A percentile compares a stretch with the other conserved stretches of the same genome.
Evolutionary conservation across 2,888 invertebrate species (phyloP).

Genomic region (Lithophane semibrunnea): DNA sequence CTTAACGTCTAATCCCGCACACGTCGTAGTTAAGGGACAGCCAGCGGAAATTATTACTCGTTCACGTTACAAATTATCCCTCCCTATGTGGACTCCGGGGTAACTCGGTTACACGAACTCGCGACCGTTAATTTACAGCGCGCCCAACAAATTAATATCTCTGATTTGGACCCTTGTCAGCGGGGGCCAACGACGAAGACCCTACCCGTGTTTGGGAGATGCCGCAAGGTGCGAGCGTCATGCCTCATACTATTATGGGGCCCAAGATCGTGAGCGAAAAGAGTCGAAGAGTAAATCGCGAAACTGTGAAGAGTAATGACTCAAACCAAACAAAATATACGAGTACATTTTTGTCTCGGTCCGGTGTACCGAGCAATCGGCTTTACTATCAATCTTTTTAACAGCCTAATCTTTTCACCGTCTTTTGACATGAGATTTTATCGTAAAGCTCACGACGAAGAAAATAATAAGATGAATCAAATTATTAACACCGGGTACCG

Average conservation of each 20-base stretch:
- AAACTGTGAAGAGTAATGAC: neutral
- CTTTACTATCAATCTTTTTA: neutral
- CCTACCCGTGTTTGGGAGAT: constrained; percentile 67
- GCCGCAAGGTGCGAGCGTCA: constrained; percentile 64
- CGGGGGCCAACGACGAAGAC: constrained; percentile 73
- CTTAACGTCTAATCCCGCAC: constrained; percentile 71
- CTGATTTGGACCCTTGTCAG: constrained; percentile 89
- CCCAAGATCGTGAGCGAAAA: constrained; percentile 25
- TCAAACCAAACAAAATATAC: neutral
- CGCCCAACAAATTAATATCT: constrained; percentile 89
- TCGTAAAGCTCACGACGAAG: neutral
- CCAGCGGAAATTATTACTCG: constrained; percentile 83
- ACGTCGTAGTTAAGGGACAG: constrained; percentile 73
- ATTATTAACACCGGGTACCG: neutral
- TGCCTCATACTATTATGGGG: constrained; percentile 36
- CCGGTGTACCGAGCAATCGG: no score
- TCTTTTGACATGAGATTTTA: neutral
- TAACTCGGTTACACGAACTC: constrained; percentile 85
- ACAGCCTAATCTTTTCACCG: no score
- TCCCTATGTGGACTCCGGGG: constrained; percentile 74
- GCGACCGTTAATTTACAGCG: constrained; percentile 88
- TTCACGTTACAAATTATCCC: constrained; percentile 85
- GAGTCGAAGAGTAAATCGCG: constrained; percentile 2
- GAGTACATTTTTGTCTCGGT: neutral
- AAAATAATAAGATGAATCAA: neutral